Evolutionary conservation across 2,888 invertebrate genomes (phyloP).

Genomic region (Pantelozetes paolii): DNA sequence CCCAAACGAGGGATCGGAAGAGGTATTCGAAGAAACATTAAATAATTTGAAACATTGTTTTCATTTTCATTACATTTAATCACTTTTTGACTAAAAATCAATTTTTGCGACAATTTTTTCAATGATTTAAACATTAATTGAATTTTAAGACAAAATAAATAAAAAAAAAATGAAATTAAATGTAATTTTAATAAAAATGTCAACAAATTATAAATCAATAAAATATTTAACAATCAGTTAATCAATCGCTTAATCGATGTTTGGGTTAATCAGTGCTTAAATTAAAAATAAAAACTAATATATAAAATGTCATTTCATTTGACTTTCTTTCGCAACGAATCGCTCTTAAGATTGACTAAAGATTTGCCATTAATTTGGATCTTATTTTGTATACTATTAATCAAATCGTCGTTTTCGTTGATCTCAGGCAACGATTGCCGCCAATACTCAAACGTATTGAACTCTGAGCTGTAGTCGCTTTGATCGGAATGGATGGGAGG

Average conservation of each 20-base stretch:
- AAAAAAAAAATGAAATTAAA: neutral
- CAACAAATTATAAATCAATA: neutral
- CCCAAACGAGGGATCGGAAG: too few species aligned
- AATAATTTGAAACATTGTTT: too few species aligned
- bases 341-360: conserved; percentile 9
- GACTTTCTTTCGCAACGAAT: neutral
- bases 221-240: neutral
- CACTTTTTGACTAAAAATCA: too few species aligned
- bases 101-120: too few species aligned
- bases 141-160: too few species aligned
- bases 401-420: conserved; percentile 28
- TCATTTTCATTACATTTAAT: too few species aligned
- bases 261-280: neutral
- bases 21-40: too few species aligned
- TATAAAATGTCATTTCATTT: neutral
- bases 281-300: neutral
- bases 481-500: conserved; percentile 59
- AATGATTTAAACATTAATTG: too few species aligned
- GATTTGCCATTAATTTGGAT: neutral
- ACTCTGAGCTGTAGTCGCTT: conserved; percentile 57
- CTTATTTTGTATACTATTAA: conserved; percentile 18
- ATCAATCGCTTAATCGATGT: neutral
- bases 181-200: neutral
- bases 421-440: conserved; percentile 70
- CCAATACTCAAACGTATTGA: conserved; percentile 88